Percentiles rank a stretch among this genome's conserved stretches.
Evolutionary conservation across 2,797 vertebrate species (phyloP).

Genomic region (Karalla daura): DNA sequence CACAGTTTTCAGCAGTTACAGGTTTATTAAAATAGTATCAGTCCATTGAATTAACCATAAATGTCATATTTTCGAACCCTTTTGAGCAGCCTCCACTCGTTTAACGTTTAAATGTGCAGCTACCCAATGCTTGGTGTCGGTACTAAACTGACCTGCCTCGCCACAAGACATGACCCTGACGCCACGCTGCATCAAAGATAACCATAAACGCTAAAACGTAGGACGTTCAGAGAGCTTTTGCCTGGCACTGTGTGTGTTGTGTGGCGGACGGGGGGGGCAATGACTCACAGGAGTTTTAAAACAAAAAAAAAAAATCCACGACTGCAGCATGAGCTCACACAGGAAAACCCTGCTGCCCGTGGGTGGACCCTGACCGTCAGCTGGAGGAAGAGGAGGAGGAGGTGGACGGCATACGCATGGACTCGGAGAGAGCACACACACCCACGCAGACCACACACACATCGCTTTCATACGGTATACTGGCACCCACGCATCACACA

Average conservation of each 20-base stretch:
- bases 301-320: conserved; percentile 32
- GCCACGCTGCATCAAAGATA: background rate
- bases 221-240: conserved; percentile 25
- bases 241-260: conserved; percentile 36
- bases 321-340: conserved; percentile 40
- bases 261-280: conserved; percentile 25
- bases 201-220: conserved; percentile 25
- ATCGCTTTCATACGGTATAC: conserved; percentile 42
- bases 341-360: conserved; percentile 51
- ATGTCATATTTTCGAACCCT: too few relatives aligned
- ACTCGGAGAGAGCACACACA: conserved; percentile 57
- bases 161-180: too few relatives aligned
- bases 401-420: conserved; percentile 36
- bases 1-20: too few relatives aligned
- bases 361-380: conserved; percentile 45
- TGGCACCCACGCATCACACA: conserved; percentile 21
- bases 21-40: too few relatives aligned
- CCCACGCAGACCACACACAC: conserved; percentile 12
- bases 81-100: too few relatives aligned
- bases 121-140: too few relatives aligned
- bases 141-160: too few relatives aligned
- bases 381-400: conserved; percentile 28
- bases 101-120: too few relatives aligned
- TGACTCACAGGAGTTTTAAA: conserved; percentile 43
- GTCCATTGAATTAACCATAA: too few relatives aligned